phyloP scores from a whole-genome alignment of 2,797 vertebrate species.

The Micropoecilia bifurca region DNA sequence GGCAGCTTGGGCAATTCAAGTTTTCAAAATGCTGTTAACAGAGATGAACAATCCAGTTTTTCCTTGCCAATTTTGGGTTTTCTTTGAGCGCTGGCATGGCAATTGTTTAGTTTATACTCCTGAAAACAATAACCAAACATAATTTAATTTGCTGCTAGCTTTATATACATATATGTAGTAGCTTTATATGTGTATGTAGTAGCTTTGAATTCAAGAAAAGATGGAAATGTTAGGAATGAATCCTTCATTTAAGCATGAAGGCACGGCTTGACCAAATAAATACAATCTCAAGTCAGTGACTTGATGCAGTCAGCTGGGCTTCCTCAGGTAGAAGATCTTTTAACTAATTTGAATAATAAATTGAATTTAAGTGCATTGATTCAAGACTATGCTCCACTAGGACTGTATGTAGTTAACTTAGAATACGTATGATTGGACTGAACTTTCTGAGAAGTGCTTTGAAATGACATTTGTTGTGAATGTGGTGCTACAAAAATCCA shows the following conservation, averaged over 20 bases:
- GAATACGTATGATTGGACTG: neutral
- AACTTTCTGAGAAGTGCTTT: neutral
- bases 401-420: neutral
- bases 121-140: neutral
- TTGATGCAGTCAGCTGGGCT: neutral
- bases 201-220: neutral
- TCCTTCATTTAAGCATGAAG: neutral
- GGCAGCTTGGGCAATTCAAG: neutral
- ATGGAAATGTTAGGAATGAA: neutral
- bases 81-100: neutral
- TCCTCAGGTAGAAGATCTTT: neutral
- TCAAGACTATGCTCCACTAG: neutral
- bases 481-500: neutral
- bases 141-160: neutral
- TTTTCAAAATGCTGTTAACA: neutral
- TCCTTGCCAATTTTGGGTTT: neutral
- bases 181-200: too few relatives aligned
- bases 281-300: neutral
- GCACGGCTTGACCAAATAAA: neutral
- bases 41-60: neutral
- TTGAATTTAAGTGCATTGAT: neutral
- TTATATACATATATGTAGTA: neutral
- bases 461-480: neutral
- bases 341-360: neutral
- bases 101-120: neutral